These are phyloP conservation scores for Tetragonisca angustula DNA, from an alignment of 2,888 invertebrate genomes.

Conservation along the genomic window DNA sequence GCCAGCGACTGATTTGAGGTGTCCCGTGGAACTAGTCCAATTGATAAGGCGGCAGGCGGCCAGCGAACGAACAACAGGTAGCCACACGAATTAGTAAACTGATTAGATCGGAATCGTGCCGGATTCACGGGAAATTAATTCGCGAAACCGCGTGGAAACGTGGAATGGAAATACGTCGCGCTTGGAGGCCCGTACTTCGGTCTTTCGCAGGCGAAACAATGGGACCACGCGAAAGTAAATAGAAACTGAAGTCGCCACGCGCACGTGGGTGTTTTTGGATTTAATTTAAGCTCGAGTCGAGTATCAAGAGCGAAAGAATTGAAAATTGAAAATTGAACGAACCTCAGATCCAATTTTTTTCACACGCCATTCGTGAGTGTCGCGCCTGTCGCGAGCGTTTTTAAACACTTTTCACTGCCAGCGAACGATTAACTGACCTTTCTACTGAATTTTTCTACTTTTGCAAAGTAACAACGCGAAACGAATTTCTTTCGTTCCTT, in stretches of 20 bases:
- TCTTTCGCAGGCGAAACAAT: not conserved
- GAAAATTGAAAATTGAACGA: not conserved
- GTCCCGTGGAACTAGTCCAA: conserved; percentile 8
- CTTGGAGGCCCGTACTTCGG: not conserved
- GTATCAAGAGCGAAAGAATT: not conserved
- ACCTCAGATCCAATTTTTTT: no score
- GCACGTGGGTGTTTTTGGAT: not conserved
- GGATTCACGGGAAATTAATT: conserved; percentile 35
- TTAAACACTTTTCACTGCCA: no score
- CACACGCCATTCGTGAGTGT: no score
- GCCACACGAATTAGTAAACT: conserved; percentile 57
- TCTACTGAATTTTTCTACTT: no score
- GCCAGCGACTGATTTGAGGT: not conserved
- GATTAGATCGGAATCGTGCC: conserved; percentile 41
- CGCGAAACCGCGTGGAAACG: not conserved
- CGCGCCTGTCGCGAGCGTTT: no score
- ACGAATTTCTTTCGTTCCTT: no score
- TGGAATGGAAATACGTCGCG: not conserved
- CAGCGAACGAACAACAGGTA: conserved; percentile 58
- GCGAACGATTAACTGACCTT: no score
- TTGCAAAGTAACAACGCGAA: no score
- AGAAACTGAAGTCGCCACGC: not conserved
- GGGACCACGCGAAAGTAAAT: not conserved
- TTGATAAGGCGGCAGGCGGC: conserved; percentile 13
- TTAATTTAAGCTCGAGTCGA: not conserved